Percentiles rank a stretch among this genome's conserved stretches.
These are phyloP conservation scores for Osmoderma eremita DNA, from an alignment of 2,888 invertebrate species.

Conservation along the genomic window DNA sequence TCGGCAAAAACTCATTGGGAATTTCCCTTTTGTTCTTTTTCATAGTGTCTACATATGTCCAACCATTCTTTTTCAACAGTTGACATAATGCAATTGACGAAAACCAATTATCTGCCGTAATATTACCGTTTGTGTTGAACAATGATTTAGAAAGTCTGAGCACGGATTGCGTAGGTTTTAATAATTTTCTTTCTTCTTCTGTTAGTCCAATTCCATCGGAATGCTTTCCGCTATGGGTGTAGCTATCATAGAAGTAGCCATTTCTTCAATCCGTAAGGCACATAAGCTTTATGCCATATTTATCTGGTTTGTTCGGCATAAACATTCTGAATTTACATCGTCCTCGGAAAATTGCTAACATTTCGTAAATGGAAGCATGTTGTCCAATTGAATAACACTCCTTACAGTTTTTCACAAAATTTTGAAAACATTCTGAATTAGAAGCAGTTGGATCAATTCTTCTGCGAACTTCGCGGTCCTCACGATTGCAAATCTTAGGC, in stretches of 20 bases:
- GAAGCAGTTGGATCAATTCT: neutral
- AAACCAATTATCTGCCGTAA: constrained; percentile 56
- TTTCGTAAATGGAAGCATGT: too few species aligned
- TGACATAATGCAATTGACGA: too few species aligned
- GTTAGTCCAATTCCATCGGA: constrained; percentile 51
- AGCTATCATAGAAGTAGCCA: constrained; percentile 13
- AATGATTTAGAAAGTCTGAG: too few species aligned
- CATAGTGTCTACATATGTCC: neutral
- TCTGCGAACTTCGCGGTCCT: constrained; percentile 6
- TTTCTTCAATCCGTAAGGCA: neutral
- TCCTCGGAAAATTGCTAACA: too few species aligned
- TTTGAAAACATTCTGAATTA: too few species aligned
- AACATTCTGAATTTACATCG: neutral
- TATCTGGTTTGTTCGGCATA: constrained; percentile 10
- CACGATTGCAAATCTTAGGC: constrained; percentile 1
- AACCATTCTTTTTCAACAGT: neutral
- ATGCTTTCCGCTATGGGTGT: constrained; percentile 53
- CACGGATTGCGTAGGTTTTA: constrained; percentile 53
- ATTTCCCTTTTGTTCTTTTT: constrained; percentile 21
- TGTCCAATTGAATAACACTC: too few species aligned
- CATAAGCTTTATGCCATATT: constrained; percentile 4
- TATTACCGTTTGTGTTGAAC: constrained; percentile 49
- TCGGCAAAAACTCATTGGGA: too few species aligned
- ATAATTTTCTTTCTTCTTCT: constrained; percentile 49
- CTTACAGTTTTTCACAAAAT: constrained; percentile 6